Percentiles rank a stretch among this genome's conserved stretches.
Conservation (phyloP, 2,888 invertebrate genomes). For the Hemithea aestivaria region DNA sequence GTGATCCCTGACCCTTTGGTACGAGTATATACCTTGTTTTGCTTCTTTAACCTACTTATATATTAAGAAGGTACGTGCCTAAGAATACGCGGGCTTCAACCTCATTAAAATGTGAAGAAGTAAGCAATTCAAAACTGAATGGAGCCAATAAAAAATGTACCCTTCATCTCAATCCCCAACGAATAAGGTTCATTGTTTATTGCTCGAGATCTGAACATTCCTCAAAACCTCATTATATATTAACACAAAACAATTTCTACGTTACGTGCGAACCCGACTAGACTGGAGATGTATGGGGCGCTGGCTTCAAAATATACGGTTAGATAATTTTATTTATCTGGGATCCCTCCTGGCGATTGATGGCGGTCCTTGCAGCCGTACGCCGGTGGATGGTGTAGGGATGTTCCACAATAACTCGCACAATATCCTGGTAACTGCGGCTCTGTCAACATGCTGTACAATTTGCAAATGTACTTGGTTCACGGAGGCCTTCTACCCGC, state of each 20-base stretch:
- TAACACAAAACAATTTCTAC: constrained; percentile 25
- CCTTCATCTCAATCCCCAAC: not conserved
- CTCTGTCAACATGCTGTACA: constrained; percentile 3
- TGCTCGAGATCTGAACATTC: constrained; percentile 13
- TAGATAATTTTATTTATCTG: constrained; percentile 45
- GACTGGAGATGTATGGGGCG: constrained; percentile 33
- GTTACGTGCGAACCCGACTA: constrained; percentile 28
- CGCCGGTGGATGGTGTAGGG: constrained; percentile 5
- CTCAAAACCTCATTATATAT: constrained; percentile 23
- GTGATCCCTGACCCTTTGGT: no score
- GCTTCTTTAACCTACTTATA: no score
- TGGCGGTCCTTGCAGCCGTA: constrained; percentile 42
- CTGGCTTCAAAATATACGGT: constrained; percentile 37
- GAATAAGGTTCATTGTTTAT: constrained; percentile 14
- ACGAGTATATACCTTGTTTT: no score
- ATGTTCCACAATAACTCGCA: constrained; percentile 9
- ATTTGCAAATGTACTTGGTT: not conserved
- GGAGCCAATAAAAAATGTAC: constrained; percentile 5
- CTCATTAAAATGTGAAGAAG: no score
- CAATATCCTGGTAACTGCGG: constrained; percentile 1
- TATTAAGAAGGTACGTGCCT: no score
- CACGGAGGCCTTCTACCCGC: constrained; percentile 2
- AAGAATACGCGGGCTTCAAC: no score
- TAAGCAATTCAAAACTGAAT: not conserved
- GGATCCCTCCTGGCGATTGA: constrained; percentile 43